phyloP scores from a whole-genome alignment of 2,888 invertebrate species.

The Operophtera brumata region DNA sequence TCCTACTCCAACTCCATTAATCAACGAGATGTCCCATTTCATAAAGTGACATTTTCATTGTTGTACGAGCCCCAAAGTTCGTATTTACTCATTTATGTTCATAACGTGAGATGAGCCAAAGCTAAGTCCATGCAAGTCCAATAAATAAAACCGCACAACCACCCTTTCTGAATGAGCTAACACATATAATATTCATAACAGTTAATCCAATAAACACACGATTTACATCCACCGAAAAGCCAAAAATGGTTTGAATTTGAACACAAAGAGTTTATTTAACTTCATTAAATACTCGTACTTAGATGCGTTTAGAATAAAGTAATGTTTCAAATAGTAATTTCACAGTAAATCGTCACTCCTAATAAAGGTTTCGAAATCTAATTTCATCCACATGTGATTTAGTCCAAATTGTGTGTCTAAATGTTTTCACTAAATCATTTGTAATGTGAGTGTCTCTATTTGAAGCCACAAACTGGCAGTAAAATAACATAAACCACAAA shows the following conservation, averaged over 20 bases:
- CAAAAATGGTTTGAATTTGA: conserved; percentile 13
- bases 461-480: conserved; percentile 30
- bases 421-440: conserved; percentile 27
- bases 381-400: conserved; percentile 14
- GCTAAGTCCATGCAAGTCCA: conserved; percentile 51
- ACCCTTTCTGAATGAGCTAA: conserved; percentile 34
- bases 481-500: conserved; percentile 31
- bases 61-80: conserved; percentile 64
- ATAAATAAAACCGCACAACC: conserved; percentile 51
- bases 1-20: conserved; percentile 66
- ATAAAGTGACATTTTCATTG: conserved; percentile 79
- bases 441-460: conserved; percentile 31
- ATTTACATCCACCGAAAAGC: conserved; percentile 16
- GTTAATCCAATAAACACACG: conserved; percentile 26
- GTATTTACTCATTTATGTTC: conserved; percentile 66
- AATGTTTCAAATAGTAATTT: conserved; percentile 1
- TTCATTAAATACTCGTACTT: not conserved
- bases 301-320: not conserved
- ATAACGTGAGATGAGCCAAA: conserved; percentile 51
- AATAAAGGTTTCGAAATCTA: not conserved
- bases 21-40: conserved; percentile 69
- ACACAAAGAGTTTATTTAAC: conserved; percentile 3
- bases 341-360: not conserved
- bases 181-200: conserved; percentile 32
- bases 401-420: conserved; percentile 20